Base-by-base conservation (phyloP, 1,140 invertebrate genomes). In the Drosophila simulans region DNA sequence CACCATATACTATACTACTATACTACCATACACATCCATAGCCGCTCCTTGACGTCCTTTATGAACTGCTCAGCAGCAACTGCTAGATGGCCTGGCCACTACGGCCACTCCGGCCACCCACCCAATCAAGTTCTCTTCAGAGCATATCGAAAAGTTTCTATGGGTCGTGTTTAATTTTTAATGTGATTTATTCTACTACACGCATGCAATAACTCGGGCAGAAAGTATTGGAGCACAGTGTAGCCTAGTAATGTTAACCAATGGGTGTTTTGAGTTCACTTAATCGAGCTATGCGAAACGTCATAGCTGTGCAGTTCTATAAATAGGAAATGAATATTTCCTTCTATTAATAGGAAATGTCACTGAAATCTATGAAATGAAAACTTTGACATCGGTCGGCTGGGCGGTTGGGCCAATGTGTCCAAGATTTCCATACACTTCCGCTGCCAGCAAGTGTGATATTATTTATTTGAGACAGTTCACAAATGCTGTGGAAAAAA, bases 141-240 rank as follows among this genome's bases (percentile, higher is more conserved):
- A 60, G 56, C 39, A 63, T 57, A 63, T 59, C 27, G 59, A 25
- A 56, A 57, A 57, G 39, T 60, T 43, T 34, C 64, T 78, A 76
- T 48, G 64, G 60, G 60, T 68, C 65, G 63, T 81, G 75, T 83
- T 89, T 72, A 89, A 89, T 89, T 83, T 88, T 88, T 88, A 88
- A 88, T 88, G 84, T 88, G 84, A 88, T 88, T 88, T 88, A 88
- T 88, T 58, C 86, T 54, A 57, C 78, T 60, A 65, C 80, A 76
- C 81, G 71, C 82, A 80, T 65, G 43, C 34, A 25, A 57, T 45
- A 58, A 64, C 35, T 49, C 15, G 43, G 25, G 15, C 22, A 34
- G 48, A 46, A 15, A 12, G 25, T 15, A 34, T 51, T 17, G n/a
- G 15, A 34, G n/a, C 31, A 31, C 12, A 65, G 45, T 37, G 27